phyloP scores from a whole-genome alignment of 2,113 vertebrate species.

The Pachyramphus minor region DNA sequence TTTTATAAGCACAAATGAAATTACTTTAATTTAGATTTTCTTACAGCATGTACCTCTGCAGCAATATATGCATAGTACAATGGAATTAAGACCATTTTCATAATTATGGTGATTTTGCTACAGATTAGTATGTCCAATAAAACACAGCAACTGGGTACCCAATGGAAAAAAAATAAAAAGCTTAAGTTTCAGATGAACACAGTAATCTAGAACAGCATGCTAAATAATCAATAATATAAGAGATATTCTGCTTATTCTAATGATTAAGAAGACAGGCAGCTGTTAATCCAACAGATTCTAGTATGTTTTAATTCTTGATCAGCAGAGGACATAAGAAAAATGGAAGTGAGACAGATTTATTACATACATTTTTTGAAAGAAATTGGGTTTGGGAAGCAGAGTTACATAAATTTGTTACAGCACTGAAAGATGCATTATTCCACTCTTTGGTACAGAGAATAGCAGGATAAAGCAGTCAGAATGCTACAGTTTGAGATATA shows the following conservation, averaged over 20 bases:
- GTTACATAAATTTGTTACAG: neutral
- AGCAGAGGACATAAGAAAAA: neutral
- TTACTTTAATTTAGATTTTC: neutral
- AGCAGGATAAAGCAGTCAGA: neutral
- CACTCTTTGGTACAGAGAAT: neutral
- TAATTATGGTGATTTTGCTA: neutral
- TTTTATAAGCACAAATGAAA: neutral
- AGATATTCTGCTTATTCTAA: neutral
- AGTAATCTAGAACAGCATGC: neutral
- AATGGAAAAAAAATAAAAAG: neutral
- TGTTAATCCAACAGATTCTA: neutral
- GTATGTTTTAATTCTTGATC: neutral
- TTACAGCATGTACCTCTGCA: neutral
- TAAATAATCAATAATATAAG: neutral
- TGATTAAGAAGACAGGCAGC: neutral
- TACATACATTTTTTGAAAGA: neutral
- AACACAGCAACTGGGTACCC: neutral
- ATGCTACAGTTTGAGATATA: neutral
- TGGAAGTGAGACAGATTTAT: neutral
- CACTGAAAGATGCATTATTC: neutral
- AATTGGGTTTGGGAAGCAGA: neutral
- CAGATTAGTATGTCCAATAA: neutral
- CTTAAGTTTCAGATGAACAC: neutral
- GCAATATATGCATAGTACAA: neutral
- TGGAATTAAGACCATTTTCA: neutral